A percentile compares a stretch with the other conserved stretches of the same genome.
Conservation (phyloP, 2,797 vertebrate genomes). For the Semaprochilodus insignis region DNA sequence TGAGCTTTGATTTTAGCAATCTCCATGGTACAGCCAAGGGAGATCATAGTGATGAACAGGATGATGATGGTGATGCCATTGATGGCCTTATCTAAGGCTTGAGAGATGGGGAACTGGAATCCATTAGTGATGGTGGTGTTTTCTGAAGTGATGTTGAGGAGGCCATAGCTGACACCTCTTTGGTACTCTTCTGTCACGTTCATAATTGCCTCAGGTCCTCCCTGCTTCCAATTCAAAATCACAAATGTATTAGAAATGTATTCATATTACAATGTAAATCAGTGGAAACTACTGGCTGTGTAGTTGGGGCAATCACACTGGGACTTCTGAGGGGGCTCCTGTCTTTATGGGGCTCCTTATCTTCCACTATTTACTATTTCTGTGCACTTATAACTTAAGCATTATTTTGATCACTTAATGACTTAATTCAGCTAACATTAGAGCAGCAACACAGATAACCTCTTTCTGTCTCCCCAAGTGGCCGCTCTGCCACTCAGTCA, state of each 20-base stretch:
- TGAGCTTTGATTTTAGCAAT: conserved; percentile 82
- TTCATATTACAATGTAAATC: neutral
- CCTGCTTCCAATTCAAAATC: conserved; percentile 11
- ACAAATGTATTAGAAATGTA: neutral
- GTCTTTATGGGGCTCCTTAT: neutral
- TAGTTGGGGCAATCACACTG: no score
- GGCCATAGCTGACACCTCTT: neutral
- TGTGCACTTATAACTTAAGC: neutral
- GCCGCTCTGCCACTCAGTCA: no score
- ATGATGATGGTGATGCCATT: conserved; percentile 64
- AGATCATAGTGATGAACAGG: conserved; percentile 80
- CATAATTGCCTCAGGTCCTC: conserved; percentile 61
- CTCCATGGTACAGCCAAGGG: conserved; percentile 86
- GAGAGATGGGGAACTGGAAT: conserved; percentile 51
- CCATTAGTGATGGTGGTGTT: conserved; percentile 18
- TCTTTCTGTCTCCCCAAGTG: no score
- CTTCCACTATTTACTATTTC: neutral
- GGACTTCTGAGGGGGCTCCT: neutral
- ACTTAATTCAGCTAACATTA: no score
- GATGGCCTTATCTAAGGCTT: conserved; percentile 67
- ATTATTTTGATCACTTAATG: neutral
- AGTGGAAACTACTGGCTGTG: neutral
- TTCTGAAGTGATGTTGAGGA: conserved; percentile 62
- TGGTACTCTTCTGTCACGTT: conserved; percentile 61
- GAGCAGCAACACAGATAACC: no score